A percentile compares a stretch with the other conserved stretches of the same genome.
phyloP scores from a whole-genome alignment of 2,888 invertebrate species.

The Nysson spinosus region DNA sequence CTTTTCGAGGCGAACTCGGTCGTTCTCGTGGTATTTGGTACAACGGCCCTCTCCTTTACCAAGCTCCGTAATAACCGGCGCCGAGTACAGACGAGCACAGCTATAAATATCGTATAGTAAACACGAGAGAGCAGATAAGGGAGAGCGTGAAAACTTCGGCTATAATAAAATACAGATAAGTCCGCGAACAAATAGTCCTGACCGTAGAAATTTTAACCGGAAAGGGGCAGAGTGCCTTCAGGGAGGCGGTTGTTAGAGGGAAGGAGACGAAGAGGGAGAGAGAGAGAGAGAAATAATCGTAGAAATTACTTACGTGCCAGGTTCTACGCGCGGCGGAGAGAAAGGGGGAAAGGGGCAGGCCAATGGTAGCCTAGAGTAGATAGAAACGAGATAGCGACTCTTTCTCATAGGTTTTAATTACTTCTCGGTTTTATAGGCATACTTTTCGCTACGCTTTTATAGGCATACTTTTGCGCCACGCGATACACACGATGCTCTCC shows the following conservation, averaged over 20 bases:
- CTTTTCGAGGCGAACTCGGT: no score
- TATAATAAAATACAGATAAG: constrained; percentile 65
- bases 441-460: constrained; percentile 9
- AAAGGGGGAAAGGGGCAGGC: no score
- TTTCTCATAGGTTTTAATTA: constrained; percentile 39
- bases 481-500: no score
- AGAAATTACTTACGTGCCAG: constrained; percentile 56
- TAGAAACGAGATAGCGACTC: constrained; percentile 13
- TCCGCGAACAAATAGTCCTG: constrained; percentile 62
- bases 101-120: constrained; percentile 66
- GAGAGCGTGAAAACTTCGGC: constrained; percentile 62
- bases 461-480: no score
- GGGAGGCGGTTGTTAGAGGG: background rate
- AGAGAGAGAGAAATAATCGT: constrained; percentile 50
- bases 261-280: background rate
- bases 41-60: constrained; percentile 44
- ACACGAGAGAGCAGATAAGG: constrained; percentile 61
- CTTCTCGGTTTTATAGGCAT: constrained; percentile 21
- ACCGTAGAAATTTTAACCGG: constrained; percentile 52
- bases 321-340: constrained; percentile 23
- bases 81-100: constrained; percentile 56
- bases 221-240: constrained; percentile 21
- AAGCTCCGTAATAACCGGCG: constrained; percentile 60
- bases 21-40: constrained; percentile 42
- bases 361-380: constrained; percentile 12